phyloP scores from a whole-genome alignment of 2,888 invertebrate species.

The Hirtodrosophila duncani region DNA sequence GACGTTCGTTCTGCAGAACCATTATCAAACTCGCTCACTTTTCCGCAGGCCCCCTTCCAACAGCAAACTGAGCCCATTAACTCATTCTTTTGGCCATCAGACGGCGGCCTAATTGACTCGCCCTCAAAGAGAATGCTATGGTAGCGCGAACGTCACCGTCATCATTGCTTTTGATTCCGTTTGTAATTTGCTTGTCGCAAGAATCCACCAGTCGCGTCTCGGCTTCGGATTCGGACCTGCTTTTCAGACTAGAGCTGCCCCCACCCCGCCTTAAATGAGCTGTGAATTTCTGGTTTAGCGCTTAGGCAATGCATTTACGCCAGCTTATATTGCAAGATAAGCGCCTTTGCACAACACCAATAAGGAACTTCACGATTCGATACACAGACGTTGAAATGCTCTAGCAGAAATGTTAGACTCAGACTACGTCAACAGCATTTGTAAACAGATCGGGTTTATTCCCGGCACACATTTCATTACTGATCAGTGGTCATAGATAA shows the following conservation, averaged over 20 bases:
- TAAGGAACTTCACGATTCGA: not conserved
- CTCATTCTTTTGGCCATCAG: constrained; percentile 51
- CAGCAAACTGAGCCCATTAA: constrained; percentile 36
- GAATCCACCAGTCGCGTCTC: constrained; percentile 24
- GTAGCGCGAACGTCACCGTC: constrained; percentile 2
- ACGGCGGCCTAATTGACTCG: constrained; percentile 34
- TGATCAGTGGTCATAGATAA: too few species aligned
- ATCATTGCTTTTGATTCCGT: constrained; percentile 41
- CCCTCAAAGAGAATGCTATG: constrained; percentile 36
- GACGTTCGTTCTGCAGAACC: constrained; percentile 64
- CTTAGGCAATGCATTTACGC: constrained; percentile 61
- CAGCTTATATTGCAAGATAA: constrained; percentile 19
- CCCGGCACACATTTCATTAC: too few species aligned
- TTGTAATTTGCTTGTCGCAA: constrained; percentile 63
- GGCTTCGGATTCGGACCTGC: constrained; percentile 3
- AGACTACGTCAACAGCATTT: too few species aligned
- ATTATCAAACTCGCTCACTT: constrained; percentile 52
- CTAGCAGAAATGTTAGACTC: too few species aligned
- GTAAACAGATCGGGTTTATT: too few species aligned
- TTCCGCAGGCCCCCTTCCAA: constrained; percentile 24
- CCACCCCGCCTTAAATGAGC: constrained; percentile 30
- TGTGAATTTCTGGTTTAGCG: constrained; percentile 43
- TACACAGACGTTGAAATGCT: too few species aligned
- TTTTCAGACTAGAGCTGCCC: too few species aligned
- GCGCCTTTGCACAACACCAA: not conserved